Conservation (phyloP, 2,888 invertebrate species). For the Phrixothrix hirtus region DNA sequence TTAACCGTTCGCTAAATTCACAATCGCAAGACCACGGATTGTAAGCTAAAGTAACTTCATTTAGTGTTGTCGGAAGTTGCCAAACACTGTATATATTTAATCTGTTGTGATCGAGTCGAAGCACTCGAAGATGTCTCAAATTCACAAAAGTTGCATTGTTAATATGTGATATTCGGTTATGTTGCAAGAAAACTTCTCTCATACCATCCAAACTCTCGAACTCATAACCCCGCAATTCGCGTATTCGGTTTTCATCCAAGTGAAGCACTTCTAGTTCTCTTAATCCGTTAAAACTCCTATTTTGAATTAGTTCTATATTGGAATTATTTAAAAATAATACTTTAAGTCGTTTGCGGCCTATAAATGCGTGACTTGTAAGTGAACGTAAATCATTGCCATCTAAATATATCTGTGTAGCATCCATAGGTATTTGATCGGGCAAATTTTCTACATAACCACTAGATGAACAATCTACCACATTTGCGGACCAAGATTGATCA, state of each 20-base stretch:
- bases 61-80: constrained; percentile 67
- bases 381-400: constrained; percentile 81
- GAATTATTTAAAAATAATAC: constrained; percentile 78
- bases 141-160: constrained; percentile 73
- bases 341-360: constrained; percentile 78
- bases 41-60: constrained; percentile 68
- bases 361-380: constrained; percentile 81
- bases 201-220: constrained; percentile 77
- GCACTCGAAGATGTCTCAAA: constrained; percentile 66
- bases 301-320: constrained; percentile 76
- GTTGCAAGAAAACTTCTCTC: constrained; percentile 72
- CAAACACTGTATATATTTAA: constrained; percentile 71
- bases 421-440: constrained; percentile 86
- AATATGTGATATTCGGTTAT: constrained; percentile 71
- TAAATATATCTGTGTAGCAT: constrained; percentile 83
- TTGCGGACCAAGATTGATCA: constrained; percentile 84
- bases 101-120: constrained; percentile 74
- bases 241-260: constrained; percentile 74
- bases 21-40: constrained; percentile 87
- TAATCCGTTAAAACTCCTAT: constrained; percentile 83
- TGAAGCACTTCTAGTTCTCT: constrained; percentile 75
- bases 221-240: constrained; percentile 74
- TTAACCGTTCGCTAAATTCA: constrained; percentile 73
- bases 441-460: constrained; percentile 70
- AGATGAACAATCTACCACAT: constrained; percentile 80